Percentiles rank a stretch among this genome's conserved stretches.
phyloP scores from a whole-genome alignment of 2,113 vertebrate genomes.

The Meleagris gallopavo region DNA sequence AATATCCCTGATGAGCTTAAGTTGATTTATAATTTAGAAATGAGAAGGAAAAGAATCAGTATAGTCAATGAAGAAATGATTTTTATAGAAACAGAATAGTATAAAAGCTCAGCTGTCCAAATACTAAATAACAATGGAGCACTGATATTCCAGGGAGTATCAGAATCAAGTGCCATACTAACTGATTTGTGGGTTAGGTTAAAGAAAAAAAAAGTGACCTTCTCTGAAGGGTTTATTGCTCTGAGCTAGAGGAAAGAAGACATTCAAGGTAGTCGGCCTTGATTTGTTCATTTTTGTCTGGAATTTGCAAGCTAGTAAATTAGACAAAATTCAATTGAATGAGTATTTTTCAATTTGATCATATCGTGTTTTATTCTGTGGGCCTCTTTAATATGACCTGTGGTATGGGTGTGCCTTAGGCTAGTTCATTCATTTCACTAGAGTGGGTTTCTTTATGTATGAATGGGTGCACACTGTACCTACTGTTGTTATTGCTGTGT shows the following conservation, averaged over 20 bases:
- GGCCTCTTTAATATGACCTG: background rate
- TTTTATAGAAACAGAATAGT: constrained; percentile 81
- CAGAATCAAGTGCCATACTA: background rate
- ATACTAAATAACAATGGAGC: background rate
- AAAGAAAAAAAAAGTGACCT: background rate
- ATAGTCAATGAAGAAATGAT: constrained; percentile 79
- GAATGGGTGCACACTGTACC: background rate
- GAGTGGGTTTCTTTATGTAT: background rate
- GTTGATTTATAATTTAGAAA: constrained; percentile 81
- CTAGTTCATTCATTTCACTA: background rate
- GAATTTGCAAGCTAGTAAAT: background rate
- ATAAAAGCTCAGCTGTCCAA: constrained; percentile 38
- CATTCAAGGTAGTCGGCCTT: background rate
- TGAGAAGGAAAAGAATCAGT: constrained; percentile 70
- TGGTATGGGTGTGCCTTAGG: background rate
- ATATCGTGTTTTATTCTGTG: background rate
- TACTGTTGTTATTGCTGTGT: background rate
- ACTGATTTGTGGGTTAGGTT: background rate
- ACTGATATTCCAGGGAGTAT: background rate
- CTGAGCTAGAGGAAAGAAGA: background rate
- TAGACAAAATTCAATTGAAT: background rate
- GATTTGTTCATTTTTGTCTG: background rate
- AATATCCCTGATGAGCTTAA: constrained; percentile 81
- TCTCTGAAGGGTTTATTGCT: background rate
- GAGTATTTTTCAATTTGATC: background rate